phyloP scores from a whole-genome alignment of 2,113 vertebrate species.

The Atractosteus spatula region DNA sequence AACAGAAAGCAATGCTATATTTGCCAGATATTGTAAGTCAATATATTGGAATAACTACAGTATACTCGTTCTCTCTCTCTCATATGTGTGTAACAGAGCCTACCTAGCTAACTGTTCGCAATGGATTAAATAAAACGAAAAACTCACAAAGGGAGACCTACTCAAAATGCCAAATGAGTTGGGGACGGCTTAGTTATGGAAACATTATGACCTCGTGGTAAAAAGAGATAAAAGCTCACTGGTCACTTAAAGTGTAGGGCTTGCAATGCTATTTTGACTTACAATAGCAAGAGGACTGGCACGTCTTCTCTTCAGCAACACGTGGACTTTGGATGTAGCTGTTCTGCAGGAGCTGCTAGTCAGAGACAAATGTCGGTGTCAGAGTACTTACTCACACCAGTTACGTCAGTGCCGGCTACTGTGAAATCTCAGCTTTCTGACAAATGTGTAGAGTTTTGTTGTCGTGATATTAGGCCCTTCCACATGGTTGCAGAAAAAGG shows the following conservation, averaged over 20 bases:
- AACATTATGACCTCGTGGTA: background rate
- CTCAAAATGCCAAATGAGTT: background rate
- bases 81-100: no score
- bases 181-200: background rate
- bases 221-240: background rate
- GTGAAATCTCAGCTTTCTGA: background rate
- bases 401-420: background rate
- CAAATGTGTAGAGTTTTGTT: constrained; percentile 6
- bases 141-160: background rate
- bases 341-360: background rate
- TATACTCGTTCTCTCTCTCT: no score
- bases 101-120: no score
- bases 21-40: no score
- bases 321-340: background rate
- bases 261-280: background rate
- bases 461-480: background rate
- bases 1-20: no score
- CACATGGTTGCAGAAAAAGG: background rate
- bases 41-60: no score
- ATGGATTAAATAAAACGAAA: no score
- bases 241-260: background rate
- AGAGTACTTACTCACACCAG: background rate
- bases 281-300: constrained; percentile 4
- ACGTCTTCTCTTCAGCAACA: background rate
- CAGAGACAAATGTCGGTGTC: background rate